Percentiles rank a stretch among this genome's conserved stretches.
Evolutionary conservation across 2,888 invertebrate species (phyloP).

Genomic region (Agrotis segetum): DNA sequence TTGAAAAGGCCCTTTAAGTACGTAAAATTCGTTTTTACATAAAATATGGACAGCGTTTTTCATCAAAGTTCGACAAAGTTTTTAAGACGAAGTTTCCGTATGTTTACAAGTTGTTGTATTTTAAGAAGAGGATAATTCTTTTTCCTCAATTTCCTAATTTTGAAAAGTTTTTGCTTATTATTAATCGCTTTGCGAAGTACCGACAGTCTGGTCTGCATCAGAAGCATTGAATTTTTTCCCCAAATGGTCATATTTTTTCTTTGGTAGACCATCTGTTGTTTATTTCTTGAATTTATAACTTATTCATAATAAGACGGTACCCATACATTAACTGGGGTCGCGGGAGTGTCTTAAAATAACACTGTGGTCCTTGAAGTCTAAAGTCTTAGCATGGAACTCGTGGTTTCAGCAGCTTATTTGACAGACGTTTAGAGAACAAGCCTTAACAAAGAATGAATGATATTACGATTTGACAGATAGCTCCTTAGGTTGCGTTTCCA

Average conservation of each 20-base stretch:
- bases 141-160: slow-evolving; percentile 18
- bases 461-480: no score
- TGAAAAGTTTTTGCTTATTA: slow-evolving; percentile 14
- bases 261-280: not conserved
- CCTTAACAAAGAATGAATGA: no score
- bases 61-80: slow-evolving; percentile 61
- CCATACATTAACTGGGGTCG: no score
- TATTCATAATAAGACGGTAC: no score
- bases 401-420: no score
- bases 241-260: not conserved
- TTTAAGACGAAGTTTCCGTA: slow-evolving; percentile 25
- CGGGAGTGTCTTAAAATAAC: no score
- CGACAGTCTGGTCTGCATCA: no score
- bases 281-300: no score
- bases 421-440: no score
- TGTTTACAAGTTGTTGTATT: slow-evolving; percentile 55
- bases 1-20: slow-evolving; percentile 49
- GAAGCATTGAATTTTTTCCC: not conserved
- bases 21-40: slow-evolving; percentile 47
- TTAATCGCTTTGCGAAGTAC: not conserved
- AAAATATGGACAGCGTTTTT: slow-evolving; percentile 56
- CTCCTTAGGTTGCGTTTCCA: no score
- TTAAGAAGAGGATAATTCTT: slow-evolving; percentile 36
- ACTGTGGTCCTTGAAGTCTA: no score
- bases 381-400: no score